Evolutionary conservation across 1,140 invertebrate species (phyloP).

Genomic region (Sycophila sp.): DNA sequence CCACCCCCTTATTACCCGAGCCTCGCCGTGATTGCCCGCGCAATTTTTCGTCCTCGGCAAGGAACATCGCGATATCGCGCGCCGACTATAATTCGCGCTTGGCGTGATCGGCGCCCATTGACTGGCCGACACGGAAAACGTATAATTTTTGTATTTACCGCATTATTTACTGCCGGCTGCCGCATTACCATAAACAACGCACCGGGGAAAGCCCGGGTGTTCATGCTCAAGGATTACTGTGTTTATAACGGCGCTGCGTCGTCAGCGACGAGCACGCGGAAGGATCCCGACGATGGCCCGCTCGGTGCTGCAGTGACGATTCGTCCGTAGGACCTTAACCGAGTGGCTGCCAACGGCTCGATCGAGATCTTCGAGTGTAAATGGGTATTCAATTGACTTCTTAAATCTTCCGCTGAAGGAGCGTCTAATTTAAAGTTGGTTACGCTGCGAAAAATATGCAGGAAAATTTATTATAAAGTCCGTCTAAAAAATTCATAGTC

Average conservation of each 20-base stretch:
- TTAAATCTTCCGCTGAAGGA: too few relatives aligned
- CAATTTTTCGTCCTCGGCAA: constrained; percentile 13
- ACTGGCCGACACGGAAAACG: constrained; percentile 8
- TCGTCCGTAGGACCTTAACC: background rate
- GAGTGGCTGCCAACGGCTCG: background rate
- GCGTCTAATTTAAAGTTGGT: too few relatives aligned
- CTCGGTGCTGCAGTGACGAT: background rate
- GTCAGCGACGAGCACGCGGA: background rate
- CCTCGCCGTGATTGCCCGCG: background rate
- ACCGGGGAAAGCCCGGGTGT: constrained; percentile 46
- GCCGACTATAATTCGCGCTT: constrained; percentile 31
- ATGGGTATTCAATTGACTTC: too few relatives aligned
- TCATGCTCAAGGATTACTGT: constrained; percentile 56
- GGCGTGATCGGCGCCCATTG: constrained; percentile 55
- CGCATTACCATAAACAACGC: constrained; percentile 64
- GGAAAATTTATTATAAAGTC: too few relatives aligned
- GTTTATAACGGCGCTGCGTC: constrained; percentile 17
- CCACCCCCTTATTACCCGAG: constrained; percentile 2
- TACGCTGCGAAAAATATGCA: too few relatives aligned
- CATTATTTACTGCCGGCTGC: constrained; percentile 60
- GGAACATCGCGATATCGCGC: background rate
- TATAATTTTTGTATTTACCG: constrained; percentile 62
- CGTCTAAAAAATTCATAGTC: too few relatives aligned
- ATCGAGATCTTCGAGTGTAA: background rate
- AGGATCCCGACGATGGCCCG: background rate